Base-by-base conservation (phyloP, 2,797 vertebrate genomes). In the Limnodromus scolopaceus region DNA sequence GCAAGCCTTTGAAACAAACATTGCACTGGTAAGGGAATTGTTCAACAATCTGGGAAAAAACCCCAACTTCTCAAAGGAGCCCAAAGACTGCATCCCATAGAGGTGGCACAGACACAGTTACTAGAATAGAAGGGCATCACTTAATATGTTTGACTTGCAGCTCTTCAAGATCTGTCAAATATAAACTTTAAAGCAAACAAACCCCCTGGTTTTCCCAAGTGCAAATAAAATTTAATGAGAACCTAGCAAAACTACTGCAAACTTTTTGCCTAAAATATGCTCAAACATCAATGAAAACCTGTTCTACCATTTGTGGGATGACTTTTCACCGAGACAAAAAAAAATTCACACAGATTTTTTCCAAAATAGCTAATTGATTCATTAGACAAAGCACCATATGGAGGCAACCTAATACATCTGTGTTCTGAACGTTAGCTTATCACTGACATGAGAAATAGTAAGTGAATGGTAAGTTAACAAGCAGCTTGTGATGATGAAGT, bases 381-480 rank as follows among this genome's bases (percentile, higher is more conserved):
- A 94, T 96, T 92, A 94, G 90, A 96, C 85, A 95, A 94, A 96
- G 96, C 84, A 93, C 96, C 96, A 97, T 92, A 97, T 95, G 96
- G 96, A 96, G 60, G 38, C 72, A 96, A 92, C 27, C 80, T 77
- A 91, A 92, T 88, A 54, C 92, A 95, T 97, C 92, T 97, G 96
- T 88, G 89, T 79, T 71, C 93, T 46, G 78, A 87, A 63, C 55
- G 69, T 13, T 17, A 70, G 84, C 92, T 94, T 92, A 95, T 86
- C 93, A 75, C 79, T n/a, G 79, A 76, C 91, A 90, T 2, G 53
- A 92, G 60, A 89, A 97, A 86, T 91, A 93, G 76, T 84, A 94
- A 94, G 82, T 43, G 89, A 93, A 85, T 46, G 93, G 39, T 90
- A 95, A 95, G 91, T 89, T 96, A 96, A 92, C 24, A 0, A 95